Percentiles rank a stretch among this genome's conserved stretches.
Evolutionary conservation across 2,113 vertebrate species (phyloP).

Genomic region (Elachura formosa): DNA sequence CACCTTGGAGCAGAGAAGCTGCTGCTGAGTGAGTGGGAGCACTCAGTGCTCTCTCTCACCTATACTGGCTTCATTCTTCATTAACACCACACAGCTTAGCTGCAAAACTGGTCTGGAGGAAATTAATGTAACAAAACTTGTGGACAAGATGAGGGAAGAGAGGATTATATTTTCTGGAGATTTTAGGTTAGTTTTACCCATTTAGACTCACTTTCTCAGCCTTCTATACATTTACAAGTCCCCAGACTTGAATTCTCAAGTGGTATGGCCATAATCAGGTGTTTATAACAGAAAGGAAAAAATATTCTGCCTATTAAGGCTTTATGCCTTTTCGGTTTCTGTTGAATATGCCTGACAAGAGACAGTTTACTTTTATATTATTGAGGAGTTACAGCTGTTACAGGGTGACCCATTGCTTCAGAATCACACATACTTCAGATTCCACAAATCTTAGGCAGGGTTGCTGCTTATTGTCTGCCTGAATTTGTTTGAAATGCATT

Average conservation of each 20-base stretch:
- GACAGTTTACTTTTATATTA: neutral
- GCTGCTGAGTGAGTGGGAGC: neutral
- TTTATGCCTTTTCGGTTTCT: neutral
- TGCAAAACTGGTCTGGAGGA: neutral
- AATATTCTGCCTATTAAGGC: neutral
- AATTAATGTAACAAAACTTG: neutral
- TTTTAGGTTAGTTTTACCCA: neutral
- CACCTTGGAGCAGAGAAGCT: neutral
- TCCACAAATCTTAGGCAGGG: neutral
- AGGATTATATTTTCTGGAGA: neutral
- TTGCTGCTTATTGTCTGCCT: neutral
- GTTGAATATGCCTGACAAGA: neutral
- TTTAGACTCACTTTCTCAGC: neutral
- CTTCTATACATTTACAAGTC: neutral
- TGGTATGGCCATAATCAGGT: neutral
- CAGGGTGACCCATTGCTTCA: neutral
- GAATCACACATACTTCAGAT: neutral
- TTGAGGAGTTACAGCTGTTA: neutral
- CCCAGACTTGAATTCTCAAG: rapidly evolving
- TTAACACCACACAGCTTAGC: neutral
- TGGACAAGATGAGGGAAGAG: neutral
- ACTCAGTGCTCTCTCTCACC: neutral
- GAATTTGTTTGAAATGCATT: neutral
- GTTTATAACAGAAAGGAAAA: neutral
- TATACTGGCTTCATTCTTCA: neutral